Evolutionary conservation across 2,888 invertebrate species (phyloP), one percentile per base, ranked within the genome.

Genomic region (Lomographa bimaculata): DNA sequence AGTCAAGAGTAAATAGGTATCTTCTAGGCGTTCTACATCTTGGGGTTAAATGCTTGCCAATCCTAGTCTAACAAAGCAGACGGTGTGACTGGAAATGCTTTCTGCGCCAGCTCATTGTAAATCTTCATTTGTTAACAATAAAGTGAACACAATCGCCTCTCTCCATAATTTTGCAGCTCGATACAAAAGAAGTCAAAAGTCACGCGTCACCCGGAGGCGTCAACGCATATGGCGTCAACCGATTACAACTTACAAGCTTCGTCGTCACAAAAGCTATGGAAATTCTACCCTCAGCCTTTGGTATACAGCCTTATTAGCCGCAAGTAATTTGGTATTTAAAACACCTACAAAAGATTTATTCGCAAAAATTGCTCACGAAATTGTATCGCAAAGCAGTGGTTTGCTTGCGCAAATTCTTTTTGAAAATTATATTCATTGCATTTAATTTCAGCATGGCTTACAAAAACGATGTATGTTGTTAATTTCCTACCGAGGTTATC

Each of bases 181-280:
- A 17, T 32, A 4, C 77, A 79, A 79, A 80, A 78, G 74, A 68
- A 72, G 66, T 75, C 72, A 74, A 71, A 72, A 76, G 64, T 73
- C 71, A 68, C 69, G 62, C 69, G 69, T 72, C 71, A 75, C 75
- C 79, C 72, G 63, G 57, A 67, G 80, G 79, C 78, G 54, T 30
- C 16, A 53, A 51, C 60, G 51, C 52, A 57, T 48, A 46, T 42
- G 52, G 59, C 57, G 48, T 56, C 50, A 50, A 43, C 48, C 54
- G 53, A 65, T 67, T 64, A 64, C 59, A 61, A 55, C 46, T 14
- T 1, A 24, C 64, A 51, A 58, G 4, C 16, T 11, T 38, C 46
- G 2, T 9, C 7, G n/a, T 14, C 29, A 29, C 2, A 9, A 3
- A 40, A 40, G 43, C 10, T 21, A 17, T 1, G 5, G 4, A 57